A percentile compares a stretch with the other conserved stretches of the same genome.
Evolutionary conservation across 2,113 vertebrate genomes (phyloP).

Genomic region (Microcebus griseorufus): DNA sequence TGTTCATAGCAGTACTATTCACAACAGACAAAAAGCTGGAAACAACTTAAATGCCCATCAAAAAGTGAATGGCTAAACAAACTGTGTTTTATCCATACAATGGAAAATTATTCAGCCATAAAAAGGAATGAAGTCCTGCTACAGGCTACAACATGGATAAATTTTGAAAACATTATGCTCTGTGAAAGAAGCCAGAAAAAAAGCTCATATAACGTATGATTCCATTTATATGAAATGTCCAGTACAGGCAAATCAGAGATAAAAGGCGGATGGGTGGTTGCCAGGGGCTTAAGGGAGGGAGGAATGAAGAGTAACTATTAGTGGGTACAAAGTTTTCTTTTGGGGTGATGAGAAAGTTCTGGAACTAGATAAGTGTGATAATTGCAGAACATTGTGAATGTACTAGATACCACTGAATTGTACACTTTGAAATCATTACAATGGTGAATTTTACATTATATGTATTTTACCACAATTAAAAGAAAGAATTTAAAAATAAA

Average conservation of each 20-base stretch:
- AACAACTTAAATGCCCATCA: background rate
- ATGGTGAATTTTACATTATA: background rate
- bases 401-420: background rate
- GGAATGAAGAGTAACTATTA: background rate
- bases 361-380: background rate
- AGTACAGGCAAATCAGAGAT: background rate
- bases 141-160: background rate
- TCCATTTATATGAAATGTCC: background rate
- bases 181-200: constrained; percentile 20
- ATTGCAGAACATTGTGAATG: background rate
- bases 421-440: constrained; percentile 39
- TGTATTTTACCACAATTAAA: background rate
- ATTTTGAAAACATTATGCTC: background rate
- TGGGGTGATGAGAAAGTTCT: constrained; percentile 25
- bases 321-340: background rate
- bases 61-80: background rate
- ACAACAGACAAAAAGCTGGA: background rate
- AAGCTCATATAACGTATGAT: background rate
- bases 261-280: background rate
- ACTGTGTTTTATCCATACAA: background rate
- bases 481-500: background rate
- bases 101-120: background rate
- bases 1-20: background rate
- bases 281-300: background rate
- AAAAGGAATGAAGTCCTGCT: background rate